These are phyloP conservation scores for Myxocyprinus asiaticus DNA, from an alignment of 2,113 vertebrate genomes.

Conservation along the genomic window DNA sequence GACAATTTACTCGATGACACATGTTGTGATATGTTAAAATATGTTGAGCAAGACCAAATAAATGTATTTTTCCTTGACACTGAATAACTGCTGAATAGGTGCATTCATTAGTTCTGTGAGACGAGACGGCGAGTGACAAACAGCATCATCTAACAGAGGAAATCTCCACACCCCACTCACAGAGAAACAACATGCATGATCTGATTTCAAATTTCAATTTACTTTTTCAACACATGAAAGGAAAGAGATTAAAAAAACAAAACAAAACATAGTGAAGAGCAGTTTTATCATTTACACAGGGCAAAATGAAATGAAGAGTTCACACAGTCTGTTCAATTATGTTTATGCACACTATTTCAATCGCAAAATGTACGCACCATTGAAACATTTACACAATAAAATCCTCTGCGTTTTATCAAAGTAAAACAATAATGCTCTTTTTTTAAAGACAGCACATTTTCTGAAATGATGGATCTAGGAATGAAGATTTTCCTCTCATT, in stretches of 20 bases:
- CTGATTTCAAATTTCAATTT: constrained; percentile 48
- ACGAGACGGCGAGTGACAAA: background rate
- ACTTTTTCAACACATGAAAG: constrained; percentile 51
- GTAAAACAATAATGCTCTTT: constrained; percentile 49
- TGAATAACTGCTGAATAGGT: too few relatives aligned
- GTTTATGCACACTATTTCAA: constrained; percentile 50
- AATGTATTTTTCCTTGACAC: too few relatives aligned
- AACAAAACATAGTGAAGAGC: constrained; percentile 32
- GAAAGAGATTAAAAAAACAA: constrained; percentile 36
- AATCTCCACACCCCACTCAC: too few relatives aligned
- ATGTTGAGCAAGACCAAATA: too few relatives aligned
- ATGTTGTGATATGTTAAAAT: too few relatives aligned
- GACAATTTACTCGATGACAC: too few relatives aligned
- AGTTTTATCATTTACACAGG: constrained; percentile 36
- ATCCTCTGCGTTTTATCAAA: constrained; percentile 36
- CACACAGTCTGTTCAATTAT: constrained; percentile 40
- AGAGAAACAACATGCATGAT: background rate
- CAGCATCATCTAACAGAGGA: background rate
- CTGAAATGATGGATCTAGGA: constrained; percentile 39
- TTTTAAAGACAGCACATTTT: constrained; percentile 48
- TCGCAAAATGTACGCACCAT: constrained; percentile 48
- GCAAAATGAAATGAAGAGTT: constrained; percentile 46
- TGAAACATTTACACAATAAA: constrained; percentile 53
- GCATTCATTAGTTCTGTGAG: too few relatives aligned
- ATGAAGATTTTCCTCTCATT: constrained; percentile 4